These are phyloP conservation scores for Xanthia icteritia DNA, from an alignment of 2,888 invertebrate species.

Conservation along the genomic window DNA sequence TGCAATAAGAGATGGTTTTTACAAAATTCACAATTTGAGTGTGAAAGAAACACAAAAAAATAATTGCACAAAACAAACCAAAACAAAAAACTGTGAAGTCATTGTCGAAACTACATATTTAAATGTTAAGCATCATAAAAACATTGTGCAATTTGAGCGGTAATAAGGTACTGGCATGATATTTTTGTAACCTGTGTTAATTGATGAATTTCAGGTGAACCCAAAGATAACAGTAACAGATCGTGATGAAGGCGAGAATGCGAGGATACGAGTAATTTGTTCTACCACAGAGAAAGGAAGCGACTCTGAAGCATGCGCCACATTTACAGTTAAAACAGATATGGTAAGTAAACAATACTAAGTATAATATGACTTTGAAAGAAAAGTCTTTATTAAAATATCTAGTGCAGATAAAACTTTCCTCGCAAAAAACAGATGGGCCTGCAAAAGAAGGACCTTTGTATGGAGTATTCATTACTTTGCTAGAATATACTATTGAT, in stretches of 20 bases:
- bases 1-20: not conserved
- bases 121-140: not conserved
- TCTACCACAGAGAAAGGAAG: slow-evolving; percentile 89
- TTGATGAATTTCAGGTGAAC: slow-evolving; percentile 77
- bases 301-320: slow-evolving; percentile 93
- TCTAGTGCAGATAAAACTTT: not conserved
- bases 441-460: not conserved
- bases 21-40: not conserved
- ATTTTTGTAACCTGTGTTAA: too few relatives aligned
- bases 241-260: slow-evolving; percentile 93
- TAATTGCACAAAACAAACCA: not conserved
- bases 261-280: slow-evolving; percentile 92
- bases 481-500: not conserved
- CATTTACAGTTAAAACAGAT: slow-evolving; percentile 92
- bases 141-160: not conserved
- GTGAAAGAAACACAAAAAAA: not conserved
- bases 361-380: not conserved
- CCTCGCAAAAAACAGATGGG: not conserved
- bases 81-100: not conserved
- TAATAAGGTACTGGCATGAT: not conserved
- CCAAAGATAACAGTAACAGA: slow-evolving; percentile 93
- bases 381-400: not conserved
- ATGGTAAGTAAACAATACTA: slow-evolving; percentile 82
- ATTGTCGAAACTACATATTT: not conserved
- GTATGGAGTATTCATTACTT: not conserved